Percentiles rank a stretch among this genome's conserved stretches.
Conservation (phyloP, 2,113 vertebrate species). For the Hipposideros armiger region DNA sequence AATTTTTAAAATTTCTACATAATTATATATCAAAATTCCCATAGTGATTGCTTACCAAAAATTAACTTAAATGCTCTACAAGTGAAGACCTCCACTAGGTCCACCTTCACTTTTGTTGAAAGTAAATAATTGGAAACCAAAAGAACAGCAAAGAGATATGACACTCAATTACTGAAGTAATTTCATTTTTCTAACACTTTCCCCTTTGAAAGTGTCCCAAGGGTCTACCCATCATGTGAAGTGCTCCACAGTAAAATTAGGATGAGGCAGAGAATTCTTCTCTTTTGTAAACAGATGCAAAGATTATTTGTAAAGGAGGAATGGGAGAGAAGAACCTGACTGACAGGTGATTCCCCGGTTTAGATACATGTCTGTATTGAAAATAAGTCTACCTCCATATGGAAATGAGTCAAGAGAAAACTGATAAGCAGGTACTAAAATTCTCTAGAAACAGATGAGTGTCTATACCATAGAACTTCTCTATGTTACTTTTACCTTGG, state of each 20-base stretch:
- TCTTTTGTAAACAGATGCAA: background rate
- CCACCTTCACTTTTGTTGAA: background rate
- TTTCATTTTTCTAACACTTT: background rate
- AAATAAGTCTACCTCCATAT: background rate
- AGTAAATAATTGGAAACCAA: background rate
- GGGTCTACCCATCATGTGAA: background rate
- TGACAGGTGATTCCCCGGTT: background rate
- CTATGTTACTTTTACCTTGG: background rate
- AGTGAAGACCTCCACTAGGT: background rate
- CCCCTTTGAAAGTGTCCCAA: background rate
- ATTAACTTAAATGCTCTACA: background rate
- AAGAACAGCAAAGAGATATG: background rate
- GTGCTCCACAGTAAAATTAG: background rate
- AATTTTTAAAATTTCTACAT: background rate
- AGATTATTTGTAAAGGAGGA: background rate
- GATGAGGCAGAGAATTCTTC: background rate
- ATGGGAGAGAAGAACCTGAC: background rate
- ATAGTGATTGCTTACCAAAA: background rate
- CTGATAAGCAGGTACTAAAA: background rate
- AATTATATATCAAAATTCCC: background rate
- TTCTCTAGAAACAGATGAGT: background rate
- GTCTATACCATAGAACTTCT: background rate
- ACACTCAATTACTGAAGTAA: background rate
- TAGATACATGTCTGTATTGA: background rate
- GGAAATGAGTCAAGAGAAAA: background rate